Evolutionary conservation across 2,888 invertebrate genomes (phyloP).

Genomic region (Ectemnius cavifrons): DNA sequence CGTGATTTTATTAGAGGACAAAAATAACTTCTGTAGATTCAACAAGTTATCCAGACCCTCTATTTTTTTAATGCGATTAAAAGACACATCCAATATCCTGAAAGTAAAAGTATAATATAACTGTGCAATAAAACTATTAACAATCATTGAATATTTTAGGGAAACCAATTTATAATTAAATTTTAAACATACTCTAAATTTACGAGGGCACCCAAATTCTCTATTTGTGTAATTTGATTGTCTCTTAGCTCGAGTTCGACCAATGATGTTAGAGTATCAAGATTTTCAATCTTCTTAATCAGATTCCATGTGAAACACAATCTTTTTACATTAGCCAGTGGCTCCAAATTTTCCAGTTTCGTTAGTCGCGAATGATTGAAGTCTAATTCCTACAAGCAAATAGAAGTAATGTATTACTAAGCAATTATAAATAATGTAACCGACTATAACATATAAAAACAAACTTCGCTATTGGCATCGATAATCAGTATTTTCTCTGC

Average conservation of each 20-base stretch:
- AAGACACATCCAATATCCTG: constrained; percentile 95
- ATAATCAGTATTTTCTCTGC: constrained; percentile 83
- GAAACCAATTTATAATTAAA: background rate
- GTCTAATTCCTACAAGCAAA: constrained; percentile 83
- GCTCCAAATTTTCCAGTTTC: constrained; percentile 91
- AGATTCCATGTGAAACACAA: constrained; percentile 96
- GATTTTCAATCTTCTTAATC: constrained; percentile 95
- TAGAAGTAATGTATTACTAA: background rate
- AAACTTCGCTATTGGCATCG: constrained; percentile 82
- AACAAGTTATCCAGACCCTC: constrained; percentile 87
- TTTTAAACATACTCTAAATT: constrained; percentile 89
- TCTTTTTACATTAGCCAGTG: constrained; percentile 86
- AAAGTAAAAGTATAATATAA: constrained; percentile 55
- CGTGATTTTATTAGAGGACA: constrained; percentile 93
- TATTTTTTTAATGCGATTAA: constrained; percentile 94
- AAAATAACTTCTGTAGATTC: constrained; percentile 89
- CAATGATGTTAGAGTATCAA: constrained; percentile 87
- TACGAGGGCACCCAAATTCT: constrained; percentile 91
- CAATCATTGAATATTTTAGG: background rate
- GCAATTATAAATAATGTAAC: constrained; percentile 11
- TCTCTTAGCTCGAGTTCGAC: constrained; percentile 96
- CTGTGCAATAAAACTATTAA: too few relatives aligned
- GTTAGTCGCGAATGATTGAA: constrained; percentile 93
- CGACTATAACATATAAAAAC: constrained; percentile 34
- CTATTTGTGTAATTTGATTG: constrained; percentile 95